Base-by-base conservation (phyloP, 2,888 invertebrate genomes). In the Cremastinae sp. region DNA sequence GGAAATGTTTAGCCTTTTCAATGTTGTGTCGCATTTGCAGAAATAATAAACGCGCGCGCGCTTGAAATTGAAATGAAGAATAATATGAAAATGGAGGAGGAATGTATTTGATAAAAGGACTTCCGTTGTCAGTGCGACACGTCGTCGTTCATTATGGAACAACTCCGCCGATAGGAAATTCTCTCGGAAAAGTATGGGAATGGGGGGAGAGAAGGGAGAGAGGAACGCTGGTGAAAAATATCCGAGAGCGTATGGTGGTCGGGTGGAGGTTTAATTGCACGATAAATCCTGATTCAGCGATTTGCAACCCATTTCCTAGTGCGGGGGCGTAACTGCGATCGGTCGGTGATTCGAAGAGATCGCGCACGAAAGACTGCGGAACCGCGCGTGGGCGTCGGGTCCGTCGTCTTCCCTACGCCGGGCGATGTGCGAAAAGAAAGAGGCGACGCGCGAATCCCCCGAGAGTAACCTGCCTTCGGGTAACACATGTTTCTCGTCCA, bases 211-310 rank as follows among this genome's bases (percentile, higher is more conserved):
- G 56, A 18, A 34, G 2, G 12, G 49, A 28, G 18, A 53, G 51
- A 36, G 14, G 62, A 3, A 34, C 8, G 22, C 18, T 36, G 10
- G 18, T 41, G 8, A 45, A 66, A 22, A 74, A 62, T 62, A 68
- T 28, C 41, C 47, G 49, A 61, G 65, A 69, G 72, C 45, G 82
- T 85, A 84, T 78, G 64, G 45, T 65, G 64, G 41, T 62, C 80
- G 76, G 83, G 64, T 62, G 85, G 79, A 85, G 84, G 81, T 86
- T 86, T 87, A 88, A 89, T 90, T 89, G 88, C 85, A 84, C 85
- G 87, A 89, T 90, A 89, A 89, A 90, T 89, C 87, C 84, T 84
- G 86, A 86, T 87, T 88, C 87, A 85, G 83, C 89, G 88, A 88
- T 89, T 88, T 86, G 86, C 88, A 88, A 86, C 85, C 88, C 86